These are phyloP conservation scores for Diglossa cyanea DNA, from an alignment of 2,797 vertebrate species.

Conservation along the genomic window DNA sequence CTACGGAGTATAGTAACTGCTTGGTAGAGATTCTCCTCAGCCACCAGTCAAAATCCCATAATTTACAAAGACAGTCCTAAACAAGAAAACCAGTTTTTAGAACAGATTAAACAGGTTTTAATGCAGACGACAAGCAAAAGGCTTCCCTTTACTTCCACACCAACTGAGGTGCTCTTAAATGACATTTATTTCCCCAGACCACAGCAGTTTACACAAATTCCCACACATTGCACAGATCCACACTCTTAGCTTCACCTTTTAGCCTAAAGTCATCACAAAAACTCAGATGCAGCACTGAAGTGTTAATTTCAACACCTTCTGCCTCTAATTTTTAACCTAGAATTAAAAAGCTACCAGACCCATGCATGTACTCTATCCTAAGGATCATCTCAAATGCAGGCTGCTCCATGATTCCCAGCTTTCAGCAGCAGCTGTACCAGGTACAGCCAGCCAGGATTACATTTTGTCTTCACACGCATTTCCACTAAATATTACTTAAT, in stretches of 20 bases:
- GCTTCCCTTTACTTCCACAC: not conserved
- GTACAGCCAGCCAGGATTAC: not conserved
- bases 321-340: not conserved
- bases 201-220: not conserved
- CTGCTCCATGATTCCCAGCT: not conserved
- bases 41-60: accelerated
- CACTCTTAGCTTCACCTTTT: not conserved
- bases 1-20: not conserved
- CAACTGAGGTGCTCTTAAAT: accelerated
- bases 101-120: not conserved
- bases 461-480: not conserved
- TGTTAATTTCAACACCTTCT: not conserved
- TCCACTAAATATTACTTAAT: not conserved
- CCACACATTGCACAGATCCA: not conserved
- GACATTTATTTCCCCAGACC: not conserved
- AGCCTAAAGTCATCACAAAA: not conserved
- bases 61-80: not conserved
- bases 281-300: not conserved
- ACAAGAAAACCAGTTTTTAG: not conserved
- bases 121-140: not conserved
- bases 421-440: not conserved
- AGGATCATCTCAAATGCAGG: not conserved
- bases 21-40: not conserved
- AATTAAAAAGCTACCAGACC: not conserved
- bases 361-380: not conserved